Base-by-base conservation (phyloP, 2,888 invertebrate genomes). In the Oligia latruncula region DNA sequence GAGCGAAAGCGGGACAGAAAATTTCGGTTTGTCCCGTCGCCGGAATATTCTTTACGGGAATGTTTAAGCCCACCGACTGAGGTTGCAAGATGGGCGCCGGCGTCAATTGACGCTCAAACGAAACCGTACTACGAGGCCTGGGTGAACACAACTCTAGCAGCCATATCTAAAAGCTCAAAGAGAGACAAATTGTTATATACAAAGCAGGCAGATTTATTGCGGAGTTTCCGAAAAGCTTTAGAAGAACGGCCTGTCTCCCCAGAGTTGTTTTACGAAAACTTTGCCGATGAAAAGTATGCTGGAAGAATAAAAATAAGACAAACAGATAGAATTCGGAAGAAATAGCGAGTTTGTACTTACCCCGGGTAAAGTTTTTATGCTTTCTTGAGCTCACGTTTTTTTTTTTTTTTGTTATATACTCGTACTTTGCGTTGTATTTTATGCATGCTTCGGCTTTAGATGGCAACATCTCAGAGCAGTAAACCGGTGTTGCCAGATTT, bases 71-170 rank as follows among this genome's bases (percentile, higher is more conserved):
- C 94, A 0, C 87, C 89, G 0, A 95, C 95, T 0, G 95, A 95
- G 80, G 93, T 95, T 0, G 95, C 95, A 0, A 94, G 94, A 86
- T 96, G 95, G 96, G 93, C 92, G 1, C 94, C 95, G 0, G 87
- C 90, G 0, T 91, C 91, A 4, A 78, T 93, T 0, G 92, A 90
- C 4, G 86, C 90, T 0, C 93, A 94, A n/a, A 94, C 95, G 0
- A 93, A 93, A 71, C 95, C 94, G 0, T 96, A 95, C 64, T 96
- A 96, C 88, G 96, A 96, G 67, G 96, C 96, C 0, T 96, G 96
- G 96, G 93, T 96, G 0, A 90, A 94, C 66, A 95, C 95, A 0
- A 94, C 94, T 0, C 72, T 95, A 0, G 92, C 95, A 0, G 95
- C 95, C 0, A 90, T 95, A 0, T 89, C 93, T 0, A 94, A 91